A percentile compares a stretch with the other conserved stretches of the same genome.
Evolutionary conservation across 2,888 invertebrate genomes (phyloP).

Genomic region (Aporophyla lueneburgensis): DNA sequence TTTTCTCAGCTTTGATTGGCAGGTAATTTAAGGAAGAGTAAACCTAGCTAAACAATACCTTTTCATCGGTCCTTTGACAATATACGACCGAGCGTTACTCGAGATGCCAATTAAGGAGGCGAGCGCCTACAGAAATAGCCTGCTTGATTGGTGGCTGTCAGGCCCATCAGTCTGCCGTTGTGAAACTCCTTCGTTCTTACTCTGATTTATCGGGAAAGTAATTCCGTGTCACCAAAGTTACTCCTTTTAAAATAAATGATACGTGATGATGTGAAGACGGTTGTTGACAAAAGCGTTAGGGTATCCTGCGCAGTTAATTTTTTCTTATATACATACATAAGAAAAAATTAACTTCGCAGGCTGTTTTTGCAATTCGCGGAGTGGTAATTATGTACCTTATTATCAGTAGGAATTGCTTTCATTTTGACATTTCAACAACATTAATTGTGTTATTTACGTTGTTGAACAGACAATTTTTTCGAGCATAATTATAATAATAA

Average conservation of each 20-base stretch:
- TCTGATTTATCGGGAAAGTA: conserved; percentile 13
- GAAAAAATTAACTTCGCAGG: too few relatives aligned
- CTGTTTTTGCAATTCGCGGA: too few relatives aligned
- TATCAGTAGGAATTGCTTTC: too few relatives aligned
- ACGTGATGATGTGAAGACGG: not conserved
- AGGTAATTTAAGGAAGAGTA: conserved; percentile 11
- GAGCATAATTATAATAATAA: too few relatives aligned
- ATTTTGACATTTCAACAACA: too few relatives aligned
- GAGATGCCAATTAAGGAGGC: conserved; percentile 36
- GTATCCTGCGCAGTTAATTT: too few relatives aligned
- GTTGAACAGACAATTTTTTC: too few relatives aligned
- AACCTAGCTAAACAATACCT: conserved; percentile 40
- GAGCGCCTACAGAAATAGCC: conserved; percentile 28
- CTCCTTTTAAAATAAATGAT: conserved; percentile 9
- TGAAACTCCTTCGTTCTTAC: conserved; percentile 7
- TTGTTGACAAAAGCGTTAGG: not conserved
- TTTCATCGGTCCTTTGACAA: conserved; percentile 70
- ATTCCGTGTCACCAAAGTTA: not conserved
- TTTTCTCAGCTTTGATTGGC: not conserved
- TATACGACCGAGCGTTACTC: conserved; percentile 66
- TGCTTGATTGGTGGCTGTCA: conserved; percentile 49
- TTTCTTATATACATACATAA: too few relatives aligned
- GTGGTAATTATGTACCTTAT: too few relatives aligned
- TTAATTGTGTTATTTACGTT: too few relatives aligned
- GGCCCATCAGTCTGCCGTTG: conserved; percentile 17